Base-by-base conservation (phyloP, 2,797 vertebrate genomes). In the Microchirus variegatus region DNA sequence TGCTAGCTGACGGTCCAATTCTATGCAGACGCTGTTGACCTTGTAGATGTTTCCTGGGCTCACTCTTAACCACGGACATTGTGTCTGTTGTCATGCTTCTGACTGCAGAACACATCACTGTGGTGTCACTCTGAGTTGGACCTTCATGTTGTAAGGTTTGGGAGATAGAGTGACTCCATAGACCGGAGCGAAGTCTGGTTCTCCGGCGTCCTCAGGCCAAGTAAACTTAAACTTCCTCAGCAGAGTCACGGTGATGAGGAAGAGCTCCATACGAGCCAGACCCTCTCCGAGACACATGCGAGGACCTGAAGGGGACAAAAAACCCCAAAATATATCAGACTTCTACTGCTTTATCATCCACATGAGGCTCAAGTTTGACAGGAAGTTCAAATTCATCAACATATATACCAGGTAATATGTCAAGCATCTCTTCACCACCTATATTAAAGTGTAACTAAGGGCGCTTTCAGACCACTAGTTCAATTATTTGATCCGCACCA, bases 221-320 rank as follows among this genome's bases (percentile, higher is more conserved):
- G 77, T 44, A 61, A 92, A 92, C 61, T 72, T 70, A 49, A 91
- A 93, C 57, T 63, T 90, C 60, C 75, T 87, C 61, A 93, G 80
- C 58, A 92, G 77, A 3, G 87, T 91, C 36, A 90, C 90, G 1
- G 63, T 46, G 43, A 92, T 75, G 62, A 93, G 73, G 80, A 92
- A 92, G 44, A 93, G 89, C 80, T 93, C 90, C 89, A 92, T 92
- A 15, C 90, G 91, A n/a, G 93, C 91, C 70, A 93, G 70, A 65
- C 85, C 58, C 46, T 93, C 90, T 60, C 92, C 87, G 0, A 91
- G 87, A 83, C 93, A 94, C 75, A 88, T 59, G 10, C 91, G 86
- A 38, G 86, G 76, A 46, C 93, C 92, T 93, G 61, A 22, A 22
- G 3, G 46, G 35, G 1, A 40, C 1, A 35, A 22, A 53, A 22